Evolutionary conservation across 2,797 vertebrate genomes (phyloP), one percentile per base, ranked within the genome.

Genomic region (Macroramphosus scolopax): DNA sequence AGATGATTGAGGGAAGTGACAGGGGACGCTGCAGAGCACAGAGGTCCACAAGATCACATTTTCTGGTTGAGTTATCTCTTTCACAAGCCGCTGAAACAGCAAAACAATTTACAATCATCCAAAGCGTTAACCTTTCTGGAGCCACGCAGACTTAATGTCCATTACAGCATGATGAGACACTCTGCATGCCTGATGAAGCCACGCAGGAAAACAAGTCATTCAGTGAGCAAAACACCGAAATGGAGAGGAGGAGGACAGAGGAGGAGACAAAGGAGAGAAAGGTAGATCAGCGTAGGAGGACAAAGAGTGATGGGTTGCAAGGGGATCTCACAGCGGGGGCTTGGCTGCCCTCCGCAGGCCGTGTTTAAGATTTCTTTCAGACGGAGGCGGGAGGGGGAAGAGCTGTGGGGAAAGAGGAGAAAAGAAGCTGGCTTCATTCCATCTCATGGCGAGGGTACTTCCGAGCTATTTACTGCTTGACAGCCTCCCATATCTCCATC

Each of bases 101-200:
- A 66, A 84, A 85, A 86, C 83, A 81, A 80, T 87, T 86, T 84
- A 84, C 80, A 81, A 72, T 87, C 83, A 83, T 80, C 73, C 53
- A 49, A 80, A 63, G 73, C 77, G 81, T 87, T 87, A 88, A 87
- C 88, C 86, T 89, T 87, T 85, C 72, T 48, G 28, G 38, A 76
- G 71, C 68, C 63, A 53, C 20, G 38, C 72, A 49, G 63, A 75
- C 66, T 68, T 62, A 68, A 68, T 58, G 74, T 63, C 58, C 55
- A 42, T 51, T 75, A 78, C 57, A 66, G 57, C 5, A 34, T 44
- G 17, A 67, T 60, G 67, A 77, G 70, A 58, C 47, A 51, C 59
- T 72, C 57, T 72, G 58, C 63, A 75, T 77, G 74, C 68, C 54
- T 70, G 81, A 82, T 63, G 66, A 81, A 70, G 75, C 34, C 32